These are phyloP conservation scores for Sebastes paucispinis DNA, from an alignment of 2,797 vertebrate genomes.

Conservation along the genomic window DNA sequence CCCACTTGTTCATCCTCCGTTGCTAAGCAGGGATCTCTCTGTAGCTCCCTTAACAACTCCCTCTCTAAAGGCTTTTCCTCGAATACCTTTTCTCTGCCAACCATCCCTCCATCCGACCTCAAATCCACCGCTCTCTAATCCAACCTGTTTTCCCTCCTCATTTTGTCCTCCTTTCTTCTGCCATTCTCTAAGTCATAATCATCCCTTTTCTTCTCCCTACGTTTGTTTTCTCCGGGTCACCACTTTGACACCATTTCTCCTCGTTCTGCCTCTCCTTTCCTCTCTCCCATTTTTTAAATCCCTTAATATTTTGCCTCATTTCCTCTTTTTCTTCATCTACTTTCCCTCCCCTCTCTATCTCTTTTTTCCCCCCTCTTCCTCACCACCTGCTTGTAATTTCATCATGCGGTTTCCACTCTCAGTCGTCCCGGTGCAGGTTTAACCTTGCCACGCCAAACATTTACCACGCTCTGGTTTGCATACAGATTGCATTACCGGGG, in stretches of 20 bases:
- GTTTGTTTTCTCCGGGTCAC: neutral
- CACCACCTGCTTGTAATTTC: conserved; percentile 53
- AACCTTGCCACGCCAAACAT: conserved; percentile 35
- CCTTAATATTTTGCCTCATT: neutral
- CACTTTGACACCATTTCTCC: neutral
- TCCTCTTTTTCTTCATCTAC: neutral
- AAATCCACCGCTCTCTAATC: conserved; percentile 14
- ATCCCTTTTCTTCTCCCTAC: neutral
- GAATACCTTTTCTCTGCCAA: conserved; percentile 23
- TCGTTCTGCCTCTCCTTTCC: neutral
- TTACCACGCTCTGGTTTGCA: conserved; percentile 10
- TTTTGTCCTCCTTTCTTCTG: neutral
- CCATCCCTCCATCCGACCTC: neutral
- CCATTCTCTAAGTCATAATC: neutral
- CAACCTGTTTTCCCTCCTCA: neutral
- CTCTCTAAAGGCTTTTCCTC: conserved; percentile 25
- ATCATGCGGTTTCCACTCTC: conserved; percentile 35
- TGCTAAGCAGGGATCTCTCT: conserved; percentile 37
- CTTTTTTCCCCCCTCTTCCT: neutral
- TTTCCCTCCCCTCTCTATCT: neutral
- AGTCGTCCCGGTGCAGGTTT: conserved; percentile 31
- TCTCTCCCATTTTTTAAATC: neutral
- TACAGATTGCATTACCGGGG: conserved; percentile 13
- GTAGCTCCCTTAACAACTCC: conserved; percentile 33
- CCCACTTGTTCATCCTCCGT: conserved; percentile 44